Evolutionary conservation across 37 sponge, comb jelly and placozoan species (phyloP).

Genomic region (Mnemiopsis leidyi): DNA sequence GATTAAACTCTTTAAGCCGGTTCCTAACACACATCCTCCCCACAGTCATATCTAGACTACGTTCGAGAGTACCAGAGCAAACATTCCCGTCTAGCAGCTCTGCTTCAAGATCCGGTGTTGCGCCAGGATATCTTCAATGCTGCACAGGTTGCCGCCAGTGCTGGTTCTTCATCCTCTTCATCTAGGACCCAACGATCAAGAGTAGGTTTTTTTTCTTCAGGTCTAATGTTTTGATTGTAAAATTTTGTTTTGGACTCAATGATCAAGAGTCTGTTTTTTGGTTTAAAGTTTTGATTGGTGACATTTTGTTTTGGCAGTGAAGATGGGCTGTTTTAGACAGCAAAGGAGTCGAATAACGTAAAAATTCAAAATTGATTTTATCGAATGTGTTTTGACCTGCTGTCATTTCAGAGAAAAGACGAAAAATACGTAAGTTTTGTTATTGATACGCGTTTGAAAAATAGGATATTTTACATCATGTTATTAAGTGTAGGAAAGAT

Average conservation of each 20-base stretch:
- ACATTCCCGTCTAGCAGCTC: conserved; percentile 22
- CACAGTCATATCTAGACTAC: conserved; percentile 54
- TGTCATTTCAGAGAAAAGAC: conserved; percentile 43
- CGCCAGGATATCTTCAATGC: conserved; percentile 62
- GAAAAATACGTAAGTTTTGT: conserved; percentile 58
- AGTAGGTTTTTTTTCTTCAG: conserved; percentile 10
- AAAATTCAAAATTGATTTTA: too few species aligned
- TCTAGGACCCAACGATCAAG: not conserved
- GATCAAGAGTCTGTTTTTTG: too few species aligned
- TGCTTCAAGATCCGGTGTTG: conserved; percentile 43
- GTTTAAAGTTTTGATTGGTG: too few species aligned
- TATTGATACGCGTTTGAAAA: not conserved
- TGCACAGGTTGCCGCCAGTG: conserved; percentile 39
- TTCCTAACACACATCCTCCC: not conserved
- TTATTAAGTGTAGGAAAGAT: too few species aligned
- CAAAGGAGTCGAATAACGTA: too few species aligned
- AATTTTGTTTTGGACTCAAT: too few species aligned
- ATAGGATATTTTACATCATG: not conserved
- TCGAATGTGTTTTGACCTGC: too few species aligned
- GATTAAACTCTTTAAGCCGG: not conserved
- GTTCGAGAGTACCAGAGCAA: conserved; percentile 61
- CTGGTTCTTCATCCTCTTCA: not conserved
- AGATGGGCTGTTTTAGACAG: too few species aligned
- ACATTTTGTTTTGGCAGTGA: too few species aligned
- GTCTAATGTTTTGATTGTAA: too few species aligned